Evolutionary conservation across 2,113 vertebrate species (phyloP).

Genomic region (Percina caprodes): DNA sequence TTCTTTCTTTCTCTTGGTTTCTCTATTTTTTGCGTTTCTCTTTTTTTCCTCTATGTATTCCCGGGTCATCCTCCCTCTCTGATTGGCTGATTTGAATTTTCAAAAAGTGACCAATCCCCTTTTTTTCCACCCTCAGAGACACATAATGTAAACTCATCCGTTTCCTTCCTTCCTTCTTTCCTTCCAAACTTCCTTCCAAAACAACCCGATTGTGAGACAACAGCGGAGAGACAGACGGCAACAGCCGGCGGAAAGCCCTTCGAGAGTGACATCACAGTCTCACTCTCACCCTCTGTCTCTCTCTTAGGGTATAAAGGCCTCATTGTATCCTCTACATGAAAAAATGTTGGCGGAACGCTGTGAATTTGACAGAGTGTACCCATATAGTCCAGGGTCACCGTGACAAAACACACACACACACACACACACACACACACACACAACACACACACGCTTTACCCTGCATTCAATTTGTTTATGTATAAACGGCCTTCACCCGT

Average conservation of each 20-base stretch:
- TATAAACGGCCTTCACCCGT: constrained; percentile 9
- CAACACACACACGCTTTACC: constrained; percentile 9
- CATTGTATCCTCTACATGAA: constrained; percentile 75
- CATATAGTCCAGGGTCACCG: constrained; percentile 39
- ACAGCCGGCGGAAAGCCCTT: constrained; percentile 68
- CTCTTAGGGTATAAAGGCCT: constrained; percentile 69
- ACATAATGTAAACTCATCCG: constrained; percentile 68
- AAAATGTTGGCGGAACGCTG: constrained; percentile 66
- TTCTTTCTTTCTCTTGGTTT: background rate
- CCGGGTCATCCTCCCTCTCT: constrained; percentile 5
- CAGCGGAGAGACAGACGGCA: constrained; percentile 70
- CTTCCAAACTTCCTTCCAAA: constrained; percentile 54
- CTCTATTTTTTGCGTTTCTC: background rate
- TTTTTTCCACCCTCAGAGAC: constrained; percentile 28
- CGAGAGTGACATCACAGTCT: constrained; percentile 76
- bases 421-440: constrained; percentile 11
- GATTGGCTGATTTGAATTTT: constrained; percentile 77
- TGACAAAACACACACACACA: constrained; percentile 28
- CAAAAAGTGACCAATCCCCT: constrained; percentile 43
- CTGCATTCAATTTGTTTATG: constrained; percentile 29
- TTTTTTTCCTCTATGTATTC: background rate
- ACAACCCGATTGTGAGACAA: constrained; percentile 76
- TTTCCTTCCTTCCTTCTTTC: constrained; percentile 49
- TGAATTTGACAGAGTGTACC: constrained; percentile 55
- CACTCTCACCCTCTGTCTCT: constrained; percentile 39